These are phyloP conservation scores for Parnassius mnemosyne DNA, from an alignment of 2,888 invertebrate species.

Conservation along the genomic window DNA sequence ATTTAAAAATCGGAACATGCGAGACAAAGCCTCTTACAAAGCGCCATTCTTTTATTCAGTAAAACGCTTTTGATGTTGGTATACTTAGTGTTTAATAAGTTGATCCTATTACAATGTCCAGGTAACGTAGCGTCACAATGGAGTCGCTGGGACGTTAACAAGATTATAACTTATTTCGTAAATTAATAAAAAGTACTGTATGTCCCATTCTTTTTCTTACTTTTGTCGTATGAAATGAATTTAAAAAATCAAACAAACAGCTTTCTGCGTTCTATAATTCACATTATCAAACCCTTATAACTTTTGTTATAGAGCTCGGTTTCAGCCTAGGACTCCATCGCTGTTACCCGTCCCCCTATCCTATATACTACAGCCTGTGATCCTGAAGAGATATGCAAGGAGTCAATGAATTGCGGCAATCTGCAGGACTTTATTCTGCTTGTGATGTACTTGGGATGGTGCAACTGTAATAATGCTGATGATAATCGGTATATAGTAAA, in stretches of 20 bases:
- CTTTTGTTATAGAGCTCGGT: too few relatives aligned
- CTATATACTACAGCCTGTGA: too few relatives aligned
- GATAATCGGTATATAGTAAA: too few relatives aligned
- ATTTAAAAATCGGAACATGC: constrained; percentile 37
- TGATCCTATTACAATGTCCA: constrained; percentile 81
- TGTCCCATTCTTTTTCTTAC: constrained; percentile 43
- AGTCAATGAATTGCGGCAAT: too few relatives aligned
- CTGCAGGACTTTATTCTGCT: too few relatives aligned
- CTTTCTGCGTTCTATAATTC: too few relatives aligned
- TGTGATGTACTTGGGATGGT: too few relatives aligned
- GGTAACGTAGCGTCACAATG: constrained; percentile 71
- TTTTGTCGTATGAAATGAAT: constrained; percentile 4
- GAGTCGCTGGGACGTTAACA: constrained; percentile 68
- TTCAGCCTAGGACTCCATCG: too few relatives aligned
- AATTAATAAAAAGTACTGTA: constrained; percentile 75
- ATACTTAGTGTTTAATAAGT: constrained; percentile 80
- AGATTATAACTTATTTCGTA: constrained; percentile 79
- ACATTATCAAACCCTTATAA: too few relatives aligned
- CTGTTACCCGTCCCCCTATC: too few relatives aligned
- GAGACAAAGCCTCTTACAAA: constrained; percentile 69
- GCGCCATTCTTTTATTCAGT: constrained; percentile 61
- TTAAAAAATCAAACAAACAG: not conserved
- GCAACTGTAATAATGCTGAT: too few relatives aligned
- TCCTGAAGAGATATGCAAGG: too few relatives aligned
- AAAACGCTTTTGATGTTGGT: constrained; percentile 75